phyloP scores from a whole-genome alignment of 2,113 vertebrate species.

The Setophaga kirtlandii region DNA sequence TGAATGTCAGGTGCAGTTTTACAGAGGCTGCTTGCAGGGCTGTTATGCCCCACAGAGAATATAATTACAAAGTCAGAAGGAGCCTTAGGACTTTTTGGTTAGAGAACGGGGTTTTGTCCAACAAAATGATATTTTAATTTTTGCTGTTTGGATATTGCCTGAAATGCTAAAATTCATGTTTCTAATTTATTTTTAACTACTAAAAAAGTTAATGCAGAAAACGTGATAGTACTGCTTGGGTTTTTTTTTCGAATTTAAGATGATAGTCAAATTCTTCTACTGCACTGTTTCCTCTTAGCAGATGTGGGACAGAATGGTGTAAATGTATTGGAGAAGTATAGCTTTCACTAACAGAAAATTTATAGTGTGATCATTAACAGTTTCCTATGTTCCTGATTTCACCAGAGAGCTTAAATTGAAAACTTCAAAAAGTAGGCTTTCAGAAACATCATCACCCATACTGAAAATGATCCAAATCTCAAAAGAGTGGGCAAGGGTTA shows the following conservation, averaged over 20 bases:
- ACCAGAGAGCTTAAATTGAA: neutral
- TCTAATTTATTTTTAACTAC: neutral
- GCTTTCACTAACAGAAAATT: neutral
- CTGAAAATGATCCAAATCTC: neutral
- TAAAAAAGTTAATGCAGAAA: neutral
- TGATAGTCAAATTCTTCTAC: neutral
- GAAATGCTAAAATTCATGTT: neutral
- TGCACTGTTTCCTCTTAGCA: neutral
- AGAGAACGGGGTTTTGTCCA: conserved; percentile 16
- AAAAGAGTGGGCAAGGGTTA: neutral
- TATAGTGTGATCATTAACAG: neutral
- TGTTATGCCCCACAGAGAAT: conserved; percentile 39
- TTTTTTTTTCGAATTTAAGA: neutral
- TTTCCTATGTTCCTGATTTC: neutral
- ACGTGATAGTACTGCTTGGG: neutral
- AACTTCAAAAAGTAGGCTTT: neutral
- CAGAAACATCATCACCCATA: neutral
- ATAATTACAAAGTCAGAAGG: conserved; percentile 56
- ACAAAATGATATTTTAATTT: conserved; percentile 60
- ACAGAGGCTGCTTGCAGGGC: neutral
- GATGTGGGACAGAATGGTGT: neutral
- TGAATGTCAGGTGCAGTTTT: conserved; percentile 51
- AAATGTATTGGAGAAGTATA: neutral
- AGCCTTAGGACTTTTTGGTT: conserved; percentile 13
- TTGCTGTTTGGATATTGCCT: neutral